These are phyloP conservation scores for Dinocampus coccinellae DNA, from an alignment of 2,888 invertebrate genomes.

Conservation along the genomic window DNA sequence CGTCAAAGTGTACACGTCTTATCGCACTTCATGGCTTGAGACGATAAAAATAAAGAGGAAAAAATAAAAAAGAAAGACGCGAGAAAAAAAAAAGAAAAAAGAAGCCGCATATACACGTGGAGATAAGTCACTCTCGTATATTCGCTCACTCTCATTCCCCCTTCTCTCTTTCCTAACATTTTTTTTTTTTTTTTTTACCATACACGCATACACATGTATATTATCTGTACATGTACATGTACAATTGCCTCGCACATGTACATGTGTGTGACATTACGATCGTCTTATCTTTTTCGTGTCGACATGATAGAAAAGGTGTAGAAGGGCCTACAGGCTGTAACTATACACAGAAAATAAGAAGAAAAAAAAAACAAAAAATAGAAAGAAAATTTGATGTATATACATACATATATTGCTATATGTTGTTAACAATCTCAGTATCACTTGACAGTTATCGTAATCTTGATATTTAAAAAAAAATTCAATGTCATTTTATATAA, in stretches of 20 bases:
- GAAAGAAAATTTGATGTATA: not conserved
- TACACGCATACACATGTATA: not conserved
- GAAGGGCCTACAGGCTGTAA: not conserved
- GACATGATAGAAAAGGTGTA: not conserved
- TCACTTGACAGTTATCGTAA: not conserved
- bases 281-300: conserved; percentile 6
- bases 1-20: conserved; percentile 33
- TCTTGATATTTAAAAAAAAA: not conserved
- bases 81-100: conserved; percentile 15
- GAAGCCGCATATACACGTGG: conserved; percentile 2
- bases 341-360: not conserved
- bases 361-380: not conserved
- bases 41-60: too few species aligned
- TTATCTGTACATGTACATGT: not conserved
- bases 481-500: not conserved
- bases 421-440: not conserved
- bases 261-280: not conserved
- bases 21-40: conserved; percentile 32
- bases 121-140: conserved; percentile 20
- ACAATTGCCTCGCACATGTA: not conserved
- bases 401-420: not conserved
- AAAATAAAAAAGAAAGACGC: too few species aligned
- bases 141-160: not conserved
- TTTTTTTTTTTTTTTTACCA: not conserved
- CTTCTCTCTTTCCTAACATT: conserved; percentile 27